Evolutionary conservation across 2,888 invertebrate genomes (phyloP), one percentile per base, ranked within the genome.

Genomic region (Macropis europaea): DNA sequence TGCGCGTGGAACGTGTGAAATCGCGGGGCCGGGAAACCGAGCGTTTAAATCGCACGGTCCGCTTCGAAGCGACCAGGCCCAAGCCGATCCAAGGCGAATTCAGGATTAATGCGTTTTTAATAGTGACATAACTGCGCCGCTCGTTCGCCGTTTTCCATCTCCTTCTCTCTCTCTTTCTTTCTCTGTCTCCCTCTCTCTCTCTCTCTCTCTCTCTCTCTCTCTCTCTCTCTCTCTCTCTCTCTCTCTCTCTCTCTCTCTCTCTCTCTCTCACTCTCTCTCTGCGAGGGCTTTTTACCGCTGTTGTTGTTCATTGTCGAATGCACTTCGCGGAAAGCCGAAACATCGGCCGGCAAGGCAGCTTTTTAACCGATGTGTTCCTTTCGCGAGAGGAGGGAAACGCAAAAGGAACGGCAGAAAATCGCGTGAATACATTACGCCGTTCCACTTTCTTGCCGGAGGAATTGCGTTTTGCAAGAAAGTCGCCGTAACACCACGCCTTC

Each of bases 21-120:
- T 76, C 70, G 63, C 38, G 54, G 67, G n/a, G 43, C 63, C 62
- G 69, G 73, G 57, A 57, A 62, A 74, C 67, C 53, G 47, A 45
- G 60, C 72, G 64, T 72, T 77, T 78, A 75, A 64, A 64, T 64
- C 57, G 77, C 59, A 42, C 45, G 60, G 57, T 64, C 48, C 63
- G 42, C 50, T 66, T 57, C 28, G 61, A 71, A 54, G 60, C 67
- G 53, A 54, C 52, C 48, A 26, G 52, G 40, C 53, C 43, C n/a
- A n/a, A n/a, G n/a, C 45, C 74, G 80, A 72, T 70, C 61, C 71
- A 53, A 61, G 54, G 64, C 73, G 66, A 82, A 84, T 85, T 82
- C 74, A 76, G 81, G 79, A 87, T 87, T 86, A 86, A 87, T 87
- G 86, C 78, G 84, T 84, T 87, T 87, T 87, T 87, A 87, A 87